A percentile compares a stretch with the other conserved stretches of the same genome.
Conservation (phyloP, 2,888 invertebrate genomes). For the Nomada ruficornis region DNA sequence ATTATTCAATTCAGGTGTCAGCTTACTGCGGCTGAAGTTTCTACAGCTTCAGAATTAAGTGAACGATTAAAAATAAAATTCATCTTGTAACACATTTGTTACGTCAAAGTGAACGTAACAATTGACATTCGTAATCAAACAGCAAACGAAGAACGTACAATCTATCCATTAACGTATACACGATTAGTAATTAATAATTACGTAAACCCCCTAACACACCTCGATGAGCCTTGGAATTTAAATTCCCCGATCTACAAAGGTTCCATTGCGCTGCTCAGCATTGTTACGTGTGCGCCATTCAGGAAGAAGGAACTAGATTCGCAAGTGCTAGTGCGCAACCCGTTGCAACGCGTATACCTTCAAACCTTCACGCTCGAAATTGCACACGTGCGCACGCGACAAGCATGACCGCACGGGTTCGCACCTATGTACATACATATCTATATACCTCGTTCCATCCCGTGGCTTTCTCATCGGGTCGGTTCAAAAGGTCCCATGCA, state of each 20-base stretch:
- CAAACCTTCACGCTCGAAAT: constrained; percentile 19
- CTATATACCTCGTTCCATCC: constrained; percentile 1
- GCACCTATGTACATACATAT: not conserved
- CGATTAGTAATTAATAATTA: too few relatives aligned
- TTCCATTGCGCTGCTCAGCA: not conserved
- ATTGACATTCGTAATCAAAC: too few relatives aligned
- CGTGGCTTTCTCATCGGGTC: constrained; percentile 36
- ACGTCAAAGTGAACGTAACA: too few relatives aligned
- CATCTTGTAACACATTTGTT: too few relatives aligned
- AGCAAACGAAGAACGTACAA: too few relatives aligned
- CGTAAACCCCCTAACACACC: too few relatives aligned
- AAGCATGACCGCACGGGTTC: constrained; percentile 43
- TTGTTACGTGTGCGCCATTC: constrained; percentile 16
- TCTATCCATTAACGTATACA: too few relatives aligned
- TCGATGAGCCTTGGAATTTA: not conserved
- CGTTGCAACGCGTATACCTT: constrained; percentile 8
- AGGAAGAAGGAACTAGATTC: constrained; percentile 22
- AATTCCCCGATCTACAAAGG: not conserved
- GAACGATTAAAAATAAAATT: too few relatives aligned
- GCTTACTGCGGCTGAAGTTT: too few relatives aligned
- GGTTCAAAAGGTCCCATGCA: constrained; percentile 52
- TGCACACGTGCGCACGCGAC: constrained; percentile 40
- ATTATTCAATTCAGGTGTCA: too few relatives aligned
- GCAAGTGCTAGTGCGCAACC: not conserved
- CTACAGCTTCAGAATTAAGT: too few relatives aligned